A percentile compares a stretch with the other conserved stretches of the same genome.
These are phyloP conservation scores for Muricea muricata DNA, from an alignment of 92 coral and sea anemone species.

Conservation along the genomic window DNA sequence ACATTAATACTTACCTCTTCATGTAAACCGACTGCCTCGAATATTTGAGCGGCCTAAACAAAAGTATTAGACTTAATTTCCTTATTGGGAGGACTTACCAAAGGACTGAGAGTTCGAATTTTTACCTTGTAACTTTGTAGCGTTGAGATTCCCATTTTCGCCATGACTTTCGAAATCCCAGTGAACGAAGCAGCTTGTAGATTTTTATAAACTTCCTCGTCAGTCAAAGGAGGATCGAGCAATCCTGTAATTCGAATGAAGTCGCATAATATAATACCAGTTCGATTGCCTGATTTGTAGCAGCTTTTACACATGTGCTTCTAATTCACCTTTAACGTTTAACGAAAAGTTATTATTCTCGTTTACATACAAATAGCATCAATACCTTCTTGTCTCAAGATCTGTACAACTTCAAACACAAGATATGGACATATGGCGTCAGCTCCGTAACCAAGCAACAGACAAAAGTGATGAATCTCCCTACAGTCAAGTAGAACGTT, in stretches of 20 bases:
- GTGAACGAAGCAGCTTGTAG: constrained; percentile 72
- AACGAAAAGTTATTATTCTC: too few relatives aligned
- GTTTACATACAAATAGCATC: neutral
- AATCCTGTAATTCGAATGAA: constrained; percentile 55
- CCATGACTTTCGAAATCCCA: constrained; percentile 97
- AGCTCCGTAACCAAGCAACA: constrained; percentile 89
- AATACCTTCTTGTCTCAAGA: constrained; percentile 86
- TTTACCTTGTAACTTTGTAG: constrained; percentile 94
- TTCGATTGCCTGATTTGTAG: too few relatives aligned
- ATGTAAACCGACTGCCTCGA: constrained; percentile 95
- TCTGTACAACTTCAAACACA: constrained; percentile 86
- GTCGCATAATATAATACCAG: too few relatives aligned
- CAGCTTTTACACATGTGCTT: too few relatives aligned
- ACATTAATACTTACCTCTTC: constrained; percentile 80
- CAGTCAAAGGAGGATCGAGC: constrained; percentile 87
- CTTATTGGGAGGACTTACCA: too few relatives aligned
- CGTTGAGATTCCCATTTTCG: constrained; percentile 99
- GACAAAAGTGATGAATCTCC: constrained; percentile 93
- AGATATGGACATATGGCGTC: constrained; percentile 95
- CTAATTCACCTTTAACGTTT: too few relatives aligned
- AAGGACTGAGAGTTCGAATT: too few relatives aligned
- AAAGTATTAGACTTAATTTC: neutral
- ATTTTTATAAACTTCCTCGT: constrained; percentile 79
- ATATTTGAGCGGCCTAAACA: constrained; percentile 92
- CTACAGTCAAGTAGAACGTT: constrained; percentile 39